A percentile compares a stretch with the other conserved stretches of the same genome.
phyloP scores from a whole-genome alignment of 2,888 invertebrate species.

The Philopedon plagiatum region DNA sequence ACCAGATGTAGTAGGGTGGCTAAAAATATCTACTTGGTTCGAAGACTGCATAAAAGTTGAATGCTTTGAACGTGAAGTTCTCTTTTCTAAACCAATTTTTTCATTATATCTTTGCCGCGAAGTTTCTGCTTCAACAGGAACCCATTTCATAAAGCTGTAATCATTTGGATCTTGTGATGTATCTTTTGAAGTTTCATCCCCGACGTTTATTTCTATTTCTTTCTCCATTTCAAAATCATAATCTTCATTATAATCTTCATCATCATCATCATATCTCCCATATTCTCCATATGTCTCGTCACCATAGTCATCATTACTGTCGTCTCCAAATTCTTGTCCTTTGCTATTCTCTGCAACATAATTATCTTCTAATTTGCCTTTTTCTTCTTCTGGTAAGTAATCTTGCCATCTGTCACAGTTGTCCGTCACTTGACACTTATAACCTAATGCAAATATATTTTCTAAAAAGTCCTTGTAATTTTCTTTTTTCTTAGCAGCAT shows the following conservation, averaged over 20 bases:
- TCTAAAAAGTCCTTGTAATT: slow-evolving; percentile 51
- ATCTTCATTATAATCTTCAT: slow-evolving; percentile 51
- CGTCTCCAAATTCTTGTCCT: slow-evolving; percentile 17
- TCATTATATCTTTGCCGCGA: background rate
- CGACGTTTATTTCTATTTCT: slow-evolving; percentile 41
- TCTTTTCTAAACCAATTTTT: background rate
- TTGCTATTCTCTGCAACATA: slow-evolving; percentile 1
- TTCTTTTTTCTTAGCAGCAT: slow-evolving; percentile 15
- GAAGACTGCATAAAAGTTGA: background rate
- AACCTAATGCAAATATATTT: slow-evolving; percentile 61
- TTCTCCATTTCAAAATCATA: slow-evolving; percentile 49
- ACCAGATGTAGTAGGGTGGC: background rate
- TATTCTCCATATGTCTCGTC: slow-evolving; percentile 32
- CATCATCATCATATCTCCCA: slow-evolving; percentile 22
- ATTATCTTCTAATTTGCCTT: slow-evolving; percentile 41
- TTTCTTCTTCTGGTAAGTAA: slow-evolving; percentile 45
- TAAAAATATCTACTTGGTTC: background rate
- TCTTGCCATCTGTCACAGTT: slow-evolving; percentile 57
- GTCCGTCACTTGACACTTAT: slow-evolving; percentile 57
- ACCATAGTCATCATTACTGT: background rate
- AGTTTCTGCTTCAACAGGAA: slow-evolving; percentile 50
- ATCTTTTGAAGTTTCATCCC: background rate
- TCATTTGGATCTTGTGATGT: slow-evolving; percentile 18
- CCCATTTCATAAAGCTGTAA: slow-evolving; percentile 56
- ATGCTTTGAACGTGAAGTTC: background rate